phyloP scores from a whole-genome alignment of 2,113 vertebrate species.

The Ancistrus triradiatus region DNA sequence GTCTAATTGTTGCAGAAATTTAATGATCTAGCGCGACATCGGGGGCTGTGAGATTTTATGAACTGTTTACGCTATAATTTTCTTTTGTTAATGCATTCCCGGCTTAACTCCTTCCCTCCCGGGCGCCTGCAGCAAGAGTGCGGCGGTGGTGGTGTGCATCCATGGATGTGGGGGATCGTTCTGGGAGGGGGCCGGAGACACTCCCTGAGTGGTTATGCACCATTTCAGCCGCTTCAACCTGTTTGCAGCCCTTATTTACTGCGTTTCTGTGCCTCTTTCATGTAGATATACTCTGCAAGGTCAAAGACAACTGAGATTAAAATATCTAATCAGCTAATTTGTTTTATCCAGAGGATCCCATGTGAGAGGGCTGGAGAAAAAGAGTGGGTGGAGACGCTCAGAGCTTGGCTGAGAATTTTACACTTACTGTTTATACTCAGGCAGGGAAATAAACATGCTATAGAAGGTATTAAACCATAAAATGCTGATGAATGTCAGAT shows the following conservation, averaged over 20 bases:
- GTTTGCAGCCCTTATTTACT: slow-evolving; percentile 57
- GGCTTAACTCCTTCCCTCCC: slow-evolving; percentile 75
- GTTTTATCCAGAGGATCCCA: slow-evolving; percentile 78
- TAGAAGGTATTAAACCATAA: slow-evolving; percentile 55
- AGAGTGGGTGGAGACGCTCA: slow-evolving; percentile 45
- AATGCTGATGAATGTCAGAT: slow-evolving; percentile 68
- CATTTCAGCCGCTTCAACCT: slow-evolving; percentile 58
- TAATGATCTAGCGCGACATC: slow-evolving; percentile 99
- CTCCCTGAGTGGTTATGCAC: slow-evolving; percentile 14
- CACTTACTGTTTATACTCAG: slow-evolving; percentile 69
- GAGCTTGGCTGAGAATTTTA: slow-evolving; percentile 48
- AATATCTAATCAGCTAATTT: slow-evolving; percentile 82
- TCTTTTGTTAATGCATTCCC: slow-evolving; percentile 99
- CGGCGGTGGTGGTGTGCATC: slow-evolving; percentile 33
- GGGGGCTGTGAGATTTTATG: slow-evolving; percentile 99
- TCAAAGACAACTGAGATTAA: slow-evolving; percentile 80
- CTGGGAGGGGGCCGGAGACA: slow-evolving; percentile 29
- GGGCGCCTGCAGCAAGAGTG: slow-evolving; percentile 52
- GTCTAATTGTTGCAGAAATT: slow-evolving; percentile 99
- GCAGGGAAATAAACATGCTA: slow-evolving; percentile 63
- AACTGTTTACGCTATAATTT: slow-evolving; percentile 99
- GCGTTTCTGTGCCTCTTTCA: slow-evolving; percentile 67
- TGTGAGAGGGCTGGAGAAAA: slow-evolving; percentile 46
- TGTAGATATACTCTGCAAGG: slow-evolving; percentile 79
- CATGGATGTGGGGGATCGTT: slow-evolving; percentile 14